phyloP scores from a whole-genome alignment of 2,113 vertebrate genomes.

The Myiagra hebetior region DNA sequence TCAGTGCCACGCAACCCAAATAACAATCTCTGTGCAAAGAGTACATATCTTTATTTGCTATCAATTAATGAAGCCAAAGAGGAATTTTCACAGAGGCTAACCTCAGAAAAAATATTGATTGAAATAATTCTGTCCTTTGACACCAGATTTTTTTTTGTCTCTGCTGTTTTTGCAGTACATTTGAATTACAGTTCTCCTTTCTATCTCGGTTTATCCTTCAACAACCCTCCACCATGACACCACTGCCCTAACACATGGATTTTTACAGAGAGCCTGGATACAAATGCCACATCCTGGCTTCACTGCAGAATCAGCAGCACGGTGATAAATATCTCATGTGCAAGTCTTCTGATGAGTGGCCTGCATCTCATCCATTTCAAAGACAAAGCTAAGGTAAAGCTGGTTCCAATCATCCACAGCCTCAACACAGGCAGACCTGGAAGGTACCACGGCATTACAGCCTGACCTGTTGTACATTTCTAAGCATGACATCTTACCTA shows the following conservation, averaged over 20 bases:
- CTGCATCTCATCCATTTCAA: not conserved
- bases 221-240: not conserved
- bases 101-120: slow-evolving; percentile 8
- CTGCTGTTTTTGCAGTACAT: not conserved
- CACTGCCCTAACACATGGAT: accelerated
- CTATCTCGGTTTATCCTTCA: not conserved
- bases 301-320: not conserved
- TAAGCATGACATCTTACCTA: not conserved
- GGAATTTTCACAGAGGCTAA: not conserved
- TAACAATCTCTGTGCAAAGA: not conserved
- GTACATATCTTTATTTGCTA: slow-evolving; percentile 7
- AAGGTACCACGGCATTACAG: not conserved
- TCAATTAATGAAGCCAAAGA: not conserved
- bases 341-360: not conserved
- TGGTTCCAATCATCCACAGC: not conserved
- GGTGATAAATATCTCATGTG: not conserved
- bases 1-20: not conserved
- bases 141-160: not conserved
- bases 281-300: not conserved
- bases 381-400: not conserved
- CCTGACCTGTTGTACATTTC: not conserved
- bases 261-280: not conserved
- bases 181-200: not conserved
- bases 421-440: not conserved
- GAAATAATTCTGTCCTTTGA: not conserved